Base-by-base conservation (phyloP, 2,888 invertebrate genomes). In the Aproaerema taeniolella region DNA sequence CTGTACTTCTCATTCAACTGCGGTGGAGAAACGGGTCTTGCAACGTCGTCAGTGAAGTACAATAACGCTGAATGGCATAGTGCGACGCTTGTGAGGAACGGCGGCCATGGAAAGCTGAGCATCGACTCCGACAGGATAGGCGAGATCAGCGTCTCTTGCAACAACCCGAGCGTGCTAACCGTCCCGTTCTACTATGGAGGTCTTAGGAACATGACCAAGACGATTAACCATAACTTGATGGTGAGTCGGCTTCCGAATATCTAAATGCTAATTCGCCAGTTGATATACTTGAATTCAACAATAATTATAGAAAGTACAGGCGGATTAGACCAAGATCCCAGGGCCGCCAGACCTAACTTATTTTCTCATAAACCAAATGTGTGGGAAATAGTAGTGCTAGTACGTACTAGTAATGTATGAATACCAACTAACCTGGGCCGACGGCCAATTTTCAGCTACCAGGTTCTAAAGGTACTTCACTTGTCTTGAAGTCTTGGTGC, bases 111-210 rank as follows among this genome's bases (percentile, higher is more conserved):
- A 6, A 90, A 89, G 53, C 70, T 96, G 29, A 81, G 88, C 0
- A 88, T 96, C 1, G 93, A 92, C 60, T 89, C 89, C 2, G 88
- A 88, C 12, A 76, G 79, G 25, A 74, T 87, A 2, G 85, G 86
- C 0, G 78, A 83, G 33, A 89, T 89, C 2, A 74, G 80, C 39
- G 90, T 91, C 0, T 53, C 67, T 1, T 70, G 81, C 31, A 44
- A 6, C 2, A 56, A 67, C 24, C 85, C 87, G 0, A 87, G 93
- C 2, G 88, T 90, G 36, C 87, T 95, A 1, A 74, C 81, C 8
- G 80, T 91, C 25, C 96, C 96, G 0, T 91, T 92, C 61, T 96
- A 91, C 69, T 88, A 96, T 36, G 97, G 98, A 13, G 97, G 97
- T 0, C 69, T 96, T n/a, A 47, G 61, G 24, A 61, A 74, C 16